Base-by-base conservation (phyloP, 2,113 vertebrate species). In the Plectropomus leopardus region DNA sequence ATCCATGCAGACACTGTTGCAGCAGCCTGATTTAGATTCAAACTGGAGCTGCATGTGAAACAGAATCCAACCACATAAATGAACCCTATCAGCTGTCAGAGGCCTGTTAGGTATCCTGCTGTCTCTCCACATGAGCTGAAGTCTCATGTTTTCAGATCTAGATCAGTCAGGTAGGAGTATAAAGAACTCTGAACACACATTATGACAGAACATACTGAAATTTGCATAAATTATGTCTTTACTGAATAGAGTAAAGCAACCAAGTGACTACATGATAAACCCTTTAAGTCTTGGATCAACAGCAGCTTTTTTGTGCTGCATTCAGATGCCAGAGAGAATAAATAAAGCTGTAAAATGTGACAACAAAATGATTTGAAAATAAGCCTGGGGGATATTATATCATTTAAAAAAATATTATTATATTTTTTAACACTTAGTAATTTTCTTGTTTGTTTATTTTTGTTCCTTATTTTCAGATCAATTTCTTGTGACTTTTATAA, bases 1-100 rank as follows among this genome's bases (percentile, higher is more conserved):
- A 83, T 34, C 26, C 40, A n/a, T 7, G 16, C 24, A 60, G n/a
- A 58, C 61, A 13, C 7, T 9, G 24, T 1, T 9, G 45, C 42
- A 21, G 47, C 23, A 34, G 26, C 47, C 72, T 78, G 70, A 80
- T 71, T 16, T 55, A 51, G 30, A 73, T 64, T 53, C 36, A 77
- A 48, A 78, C 60, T 40, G 53, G 50, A 76, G 63, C 67, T 42
- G 16, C 59, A 42, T 42, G 58, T 77, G 72, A 80, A 70, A 83
- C 68, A 59, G 58, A 84, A 82, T 51, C 53, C 57, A 63, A 28
- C 57, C 34, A 9, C 8, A 30, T 40, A 40, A 40, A 40, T 19
- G 36, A 54, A 34, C 24, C 28, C 5, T 70, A 54, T 76, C 66
- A 23, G 47, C 26, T 86, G 66, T 45, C 72, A 11, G 23, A 7